Percentiles rank a stretch among this genome's conserved stretches.
Evolutionary conservation across 1,140 invertebrate genomes (phyloP).

Genomic region (Drosophila malerkotliana): DNA sequence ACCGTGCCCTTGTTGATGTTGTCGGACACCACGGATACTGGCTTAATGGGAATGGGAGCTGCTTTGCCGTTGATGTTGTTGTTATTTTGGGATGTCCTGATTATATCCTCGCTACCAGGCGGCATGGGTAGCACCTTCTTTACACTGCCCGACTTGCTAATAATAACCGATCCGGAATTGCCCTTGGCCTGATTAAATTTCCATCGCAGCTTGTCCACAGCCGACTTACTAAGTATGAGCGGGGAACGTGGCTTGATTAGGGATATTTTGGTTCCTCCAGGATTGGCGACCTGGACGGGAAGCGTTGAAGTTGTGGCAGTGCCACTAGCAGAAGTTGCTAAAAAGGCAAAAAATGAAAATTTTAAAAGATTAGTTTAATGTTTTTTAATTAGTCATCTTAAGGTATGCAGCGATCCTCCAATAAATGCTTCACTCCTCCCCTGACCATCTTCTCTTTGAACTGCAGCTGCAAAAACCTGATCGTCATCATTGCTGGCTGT

Average conservation of each 20-base stretch:
- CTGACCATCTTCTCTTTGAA: conserved; percentile 21
- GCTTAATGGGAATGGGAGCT: conserved; percentile 2
- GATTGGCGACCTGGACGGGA: conserved; percentile 10
- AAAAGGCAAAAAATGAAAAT: neutral
- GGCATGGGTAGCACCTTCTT: conserved; percentile 13
- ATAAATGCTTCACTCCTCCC: conserved; percentile 1
- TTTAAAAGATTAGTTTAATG: conserved; percentile 1
- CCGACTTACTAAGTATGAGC: conserved; percentile 60
- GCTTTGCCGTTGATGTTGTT: neutral
- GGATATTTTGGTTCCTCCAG: conserved; percentile 41
- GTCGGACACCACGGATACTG: conserved; percentile 3
- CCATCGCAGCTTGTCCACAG: conserved; percentile 62
- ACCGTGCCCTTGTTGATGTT: conserved; percentile 25
- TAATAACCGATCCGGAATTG: conserved; percentile 46
- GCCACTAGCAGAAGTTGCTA: conserved; percentile 10
- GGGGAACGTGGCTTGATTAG: conserved; percentile 51
- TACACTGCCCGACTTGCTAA: conserved; percentile 33
- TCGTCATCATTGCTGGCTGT: conserved; percentile 55
- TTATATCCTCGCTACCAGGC: neutral
- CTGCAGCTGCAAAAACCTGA: conserved; percentile 74
- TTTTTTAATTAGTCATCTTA: conserved; percentile 37
- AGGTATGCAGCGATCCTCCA: conserved; percentile 20
- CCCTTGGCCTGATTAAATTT: conserved; percentile 60
- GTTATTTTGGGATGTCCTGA: conserved; percentile 2
- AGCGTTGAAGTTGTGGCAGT: neutral